Evolutionary conservation across 2,888 invertebrate genomes (phyloP), one percentile per base, ranked within the genome.

Genomic region (Coremacera marginata): DNA sequence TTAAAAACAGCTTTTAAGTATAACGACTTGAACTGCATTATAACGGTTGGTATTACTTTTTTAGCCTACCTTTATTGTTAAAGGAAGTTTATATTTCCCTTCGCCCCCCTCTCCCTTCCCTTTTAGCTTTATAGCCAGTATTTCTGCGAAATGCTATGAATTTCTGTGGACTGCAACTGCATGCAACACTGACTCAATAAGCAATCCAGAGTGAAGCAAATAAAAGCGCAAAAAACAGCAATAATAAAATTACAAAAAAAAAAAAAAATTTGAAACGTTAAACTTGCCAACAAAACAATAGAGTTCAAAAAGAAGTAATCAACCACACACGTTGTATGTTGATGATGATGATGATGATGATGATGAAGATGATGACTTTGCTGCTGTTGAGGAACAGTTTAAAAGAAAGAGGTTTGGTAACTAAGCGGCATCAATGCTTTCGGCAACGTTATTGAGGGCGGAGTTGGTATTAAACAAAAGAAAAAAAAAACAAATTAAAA

Each of bases 271-370:
- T 1, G 49, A 70, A 70, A 31, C n/a, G 19, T 34, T 52, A 55
- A 70, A 52, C 70, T 70, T 49, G 75, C 37, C 51, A 76, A 27
- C 19, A 62, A 70, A 49, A 70, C 60, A 70, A 76, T 70, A 70
- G 52, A 76, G 60, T 76, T 76, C 70, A 63, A 67, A 62, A 60
- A 37, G 19, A 70, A 57, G 62, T 49, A 70, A 76, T 62, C 37
- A 60, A 75, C 75, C 75, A 68, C 75, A 75, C 75, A 68, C 68
- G 75, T 27, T 68, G 68, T 37, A 31, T 11, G 37, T 2, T 14
- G 34, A 19, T 19, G n/a, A n/a, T 65, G 37, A 37, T 65, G 19
- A 31, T n/a, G 19, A 19, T 65, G 65, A 37, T 44, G 44, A 44
- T 44, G 44, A 44, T 11, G 44, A 44, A 1, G 44, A 37, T 37